Conservation (phyloP, 2,888 invertebrate species). For the Oconnorella tubifera region DNA sequence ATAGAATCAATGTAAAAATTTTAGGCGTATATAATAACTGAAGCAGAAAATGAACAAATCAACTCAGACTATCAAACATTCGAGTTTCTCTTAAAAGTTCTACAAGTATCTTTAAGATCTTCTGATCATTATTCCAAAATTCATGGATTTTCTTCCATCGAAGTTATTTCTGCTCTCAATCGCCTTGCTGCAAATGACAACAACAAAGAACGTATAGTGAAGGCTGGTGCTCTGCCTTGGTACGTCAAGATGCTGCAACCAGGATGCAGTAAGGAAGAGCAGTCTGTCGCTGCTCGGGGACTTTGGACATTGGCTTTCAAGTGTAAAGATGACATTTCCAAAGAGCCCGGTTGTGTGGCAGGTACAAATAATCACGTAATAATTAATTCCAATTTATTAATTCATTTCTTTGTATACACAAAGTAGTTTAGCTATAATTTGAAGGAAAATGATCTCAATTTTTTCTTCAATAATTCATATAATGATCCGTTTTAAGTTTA, state of each 20-base stretch:
- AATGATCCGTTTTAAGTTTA: no score
- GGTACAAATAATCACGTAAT: no score
- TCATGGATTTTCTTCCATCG: background rate
- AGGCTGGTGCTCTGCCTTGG: constrained; percentile 21
- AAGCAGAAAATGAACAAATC: background rate
- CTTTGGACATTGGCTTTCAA: constrained; percentile 28
- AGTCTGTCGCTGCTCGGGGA: constrained; percentile 20
- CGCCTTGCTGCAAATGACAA: constrained; percentile 45
- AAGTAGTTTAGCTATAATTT: no score
- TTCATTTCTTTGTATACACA: no score
- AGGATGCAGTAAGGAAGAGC: constrained; percentile 8
- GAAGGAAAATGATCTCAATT: no score
- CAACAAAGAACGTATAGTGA: constrained; percentile 40
- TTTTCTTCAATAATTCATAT: no score
- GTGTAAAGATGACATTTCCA: constrained; percentile 21
- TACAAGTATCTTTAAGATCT: constrained; percentile 19
- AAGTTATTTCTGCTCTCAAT: constrained; percentile 31
- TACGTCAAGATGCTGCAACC: constrained; percentile 22
- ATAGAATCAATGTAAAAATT: no score
- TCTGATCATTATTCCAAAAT: background rate
- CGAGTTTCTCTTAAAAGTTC: constrained; percentile 41
- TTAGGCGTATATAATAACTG: constrained; percentile 7
- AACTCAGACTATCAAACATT: constrained; percentile 29
- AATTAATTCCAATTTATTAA: no score
- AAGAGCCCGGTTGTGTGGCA: constrained; percentile 19